These are phyloP conservation scores for Stenoptilia bipunctidactyla DNA, from an alignment of 2,888 invertebrate species.

Conservation along the genomic window DNA sequence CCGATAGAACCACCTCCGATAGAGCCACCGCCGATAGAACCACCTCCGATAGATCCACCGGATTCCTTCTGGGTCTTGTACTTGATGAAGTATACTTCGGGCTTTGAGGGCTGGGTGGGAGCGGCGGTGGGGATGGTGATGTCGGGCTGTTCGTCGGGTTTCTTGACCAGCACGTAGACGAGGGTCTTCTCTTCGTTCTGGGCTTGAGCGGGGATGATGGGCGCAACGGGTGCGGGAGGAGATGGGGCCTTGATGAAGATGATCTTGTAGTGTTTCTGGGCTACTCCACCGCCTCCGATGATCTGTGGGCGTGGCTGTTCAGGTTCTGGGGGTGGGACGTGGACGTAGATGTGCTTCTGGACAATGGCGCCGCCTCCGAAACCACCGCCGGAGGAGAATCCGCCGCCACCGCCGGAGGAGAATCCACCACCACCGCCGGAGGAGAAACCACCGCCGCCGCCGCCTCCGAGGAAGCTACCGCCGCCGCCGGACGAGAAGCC, in stretches of 20 bases:
- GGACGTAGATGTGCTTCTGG: slow-evolving; percentile 86
- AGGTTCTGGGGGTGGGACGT: slow-evolving; percentile 86
- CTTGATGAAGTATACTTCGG: slow-evolving; percentile 88
- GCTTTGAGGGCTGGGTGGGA: slow-evolving; percentile 83
- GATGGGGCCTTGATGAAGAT: slow-evolving; percentile 89
- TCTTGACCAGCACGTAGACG: slow-evolving; percentile 86
- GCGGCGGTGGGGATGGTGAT: slow-evolving; percentile 80
- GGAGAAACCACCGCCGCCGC: slow-evolving; percentile 26
- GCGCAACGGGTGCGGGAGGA: slow-evolving; percentile 80
- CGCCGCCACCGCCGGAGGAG: slow-evolving; percentile 27
- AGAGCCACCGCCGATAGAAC: slow-evolving; percentile 24
- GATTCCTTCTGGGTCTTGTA: slow-evolving; percentile 80
- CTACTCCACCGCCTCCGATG: slow-evolving; percentile 73
- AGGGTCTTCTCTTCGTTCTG: slow-evolving; percentile 85
- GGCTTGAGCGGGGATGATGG: slow-evolving; percentile 79
- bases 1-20: slow-evolving; percentile 17
- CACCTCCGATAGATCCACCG: slow-evolving; percentile 32
- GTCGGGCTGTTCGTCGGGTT: slow-evolving; percentile 85
- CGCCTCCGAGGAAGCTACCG: slow-evolving; percentile 22
- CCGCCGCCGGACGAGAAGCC: slow-evolving; percentile 40
- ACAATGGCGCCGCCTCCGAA: slow-evolving; percentile 71
- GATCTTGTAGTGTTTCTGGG: slow-evolving; percentile 87
- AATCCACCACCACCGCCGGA: slow-evolving; percentile 31
- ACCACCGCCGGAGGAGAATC: slow-evolving; percentile 43
- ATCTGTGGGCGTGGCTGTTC: slow-evolving; percentile 77